These are phyloP conservation scores for Tinamus guttatus DNA, from an alignment of 2,113 vertebrate genomes.

Conservation along the genomic window DNA sequence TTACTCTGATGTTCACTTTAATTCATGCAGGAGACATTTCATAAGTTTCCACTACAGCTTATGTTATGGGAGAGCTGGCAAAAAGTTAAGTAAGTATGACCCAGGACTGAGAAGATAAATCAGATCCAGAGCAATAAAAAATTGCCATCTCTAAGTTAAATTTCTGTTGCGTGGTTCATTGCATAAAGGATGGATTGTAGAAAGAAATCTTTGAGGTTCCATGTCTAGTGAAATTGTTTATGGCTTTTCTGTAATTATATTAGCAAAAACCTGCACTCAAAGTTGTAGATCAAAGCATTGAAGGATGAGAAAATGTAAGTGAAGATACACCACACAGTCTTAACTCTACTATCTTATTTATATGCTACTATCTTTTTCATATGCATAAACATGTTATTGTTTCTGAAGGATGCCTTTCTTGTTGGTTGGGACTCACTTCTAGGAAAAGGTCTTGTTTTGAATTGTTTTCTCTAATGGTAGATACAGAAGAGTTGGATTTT, in stretches of 20 bases:
- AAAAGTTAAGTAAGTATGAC: constrained; percentile 4
- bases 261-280: constrained; percentile 39
- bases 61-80: background rate
- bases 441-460: background rate
- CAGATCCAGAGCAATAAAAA: constrained; percentile 13
- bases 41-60: background rate
- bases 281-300: constrained; percentile 52
- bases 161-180: background rate
- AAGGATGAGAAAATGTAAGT: constrained; percentile 7
- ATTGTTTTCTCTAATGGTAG: background rate
- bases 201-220: constrained; percentile 28
- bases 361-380: constrained; percentile 10
- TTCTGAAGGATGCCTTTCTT: constrained; percentile 26
- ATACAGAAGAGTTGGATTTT: background rate
- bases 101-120: constrained; percentile 13
- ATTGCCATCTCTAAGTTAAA: background rate
- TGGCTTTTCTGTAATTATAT: constrained; percentile 47
- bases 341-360: background rate
- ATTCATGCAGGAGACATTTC: background rate
- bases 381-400: constrained; percentile 27
- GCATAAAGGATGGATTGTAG: background rate
- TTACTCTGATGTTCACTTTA: background rate
- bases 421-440: background rate
- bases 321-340: background rate
- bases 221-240: constrained; percentile 32